These are phyloP conservation scores for Piscicola geometra DNA, from an alignment of 2,888 invertebrate genomes.

Conservation along the genomic window DNA sequence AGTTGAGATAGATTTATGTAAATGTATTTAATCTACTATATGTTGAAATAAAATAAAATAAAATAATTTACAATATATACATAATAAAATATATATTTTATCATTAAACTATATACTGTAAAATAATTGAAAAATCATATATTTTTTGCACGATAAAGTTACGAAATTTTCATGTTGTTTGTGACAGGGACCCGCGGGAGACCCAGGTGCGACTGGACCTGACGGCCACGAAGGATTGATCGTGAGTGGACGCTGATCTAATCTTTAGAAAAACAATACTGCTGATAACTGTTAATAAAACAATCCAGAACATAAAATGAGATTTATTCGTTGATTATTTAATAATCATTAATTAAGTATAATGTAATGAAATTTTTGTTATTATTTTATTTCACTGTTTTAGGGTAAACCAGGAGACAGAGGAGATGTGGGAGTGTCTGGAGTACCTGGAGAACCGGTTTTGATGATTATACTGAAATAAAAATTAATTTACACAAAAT, in stretches of 20 bases:
- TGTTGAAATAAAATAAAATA: no score
- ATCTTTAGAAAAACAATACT: no score
- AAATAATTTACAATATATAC: no score
- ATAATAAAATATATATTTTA: no score
- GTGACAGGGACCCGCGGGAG: conserved; percentile 60
- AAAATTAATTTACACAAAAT: conserved; percentile 1
- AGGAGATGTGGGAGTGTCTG: conserved; percentile 37
- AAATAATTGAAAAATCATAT: no score
- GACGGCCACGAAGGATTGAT: neutral
- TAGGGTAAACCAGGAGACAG: conserved; percentile 32
- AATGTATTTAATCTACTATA: neutral
- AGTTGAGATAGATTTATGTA: neutral
- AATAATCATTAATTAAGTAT: no score
- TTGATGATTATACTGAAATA: neutral
- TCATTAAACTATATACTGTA: neutral
- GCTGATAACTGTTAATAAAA: no score
- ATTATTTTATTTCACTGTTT: neutral
- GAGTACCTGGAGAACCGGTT: conserved; percentile 32
- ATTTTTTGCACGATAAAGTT: no score
- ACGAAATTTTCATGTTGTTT: no score
- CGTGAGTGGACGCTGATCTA: neutral
- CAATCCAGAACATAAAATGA: no score
- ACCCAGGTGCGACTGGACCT: neutral
- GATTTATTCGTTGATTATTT: no score
- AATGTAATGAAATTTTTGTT: neutral